Conservation (phyloP, 1,140 invertebrate species). For the Aphis craccivora region DNA sequence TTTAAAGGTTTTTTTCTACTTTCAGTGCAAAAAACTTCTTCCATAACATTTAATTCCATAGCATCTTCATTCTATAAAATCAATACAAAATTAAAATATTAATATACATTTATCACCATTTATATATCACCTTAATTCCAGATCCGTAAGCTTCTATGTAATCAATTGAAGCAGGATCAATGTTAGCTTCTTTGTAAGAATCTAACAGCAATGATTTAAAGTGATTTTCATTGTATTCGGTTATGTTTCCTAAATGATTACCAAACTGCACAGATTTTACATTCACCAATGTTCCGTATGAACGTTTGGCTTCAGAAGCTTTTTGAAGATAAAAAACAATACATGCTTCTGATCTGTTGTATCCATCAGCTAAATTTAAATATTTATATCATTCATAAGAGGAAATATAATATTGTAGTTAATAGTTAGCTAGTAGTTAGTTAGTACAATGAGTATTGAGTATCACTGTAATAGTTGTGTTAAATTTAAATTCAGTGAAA, state of each 20-base stretch:
- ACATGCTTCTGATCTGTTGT: conserved; percentile 71
- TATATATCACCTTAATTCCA: conserved; percentile 64
- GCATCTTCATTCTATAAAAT: conserved; percentile 37
- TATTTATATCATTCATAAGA: background rate
- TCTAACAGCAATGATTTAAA: conserved; percentile 49
- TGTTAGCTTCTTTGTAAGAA: conserved; percentile 62
- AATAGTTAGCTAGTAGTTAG: too few species aligned
- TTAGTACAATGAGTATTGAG: too few species aligned
- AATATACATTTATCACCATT: background rate
- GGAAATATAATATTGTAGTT: background rate
- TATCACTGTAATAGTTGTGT: too few species aligned
- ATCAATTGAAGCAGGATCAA: conserved; percentile 68
- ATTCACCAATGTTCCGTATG: conserved; percentile 70
- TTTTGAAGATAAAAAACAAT: conserved; percentile 71
- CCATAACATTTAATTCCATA: conserved; percentile 39
- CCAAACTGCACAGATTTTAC: conserved; percentile 70
- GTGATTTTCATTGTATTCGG: background rate
- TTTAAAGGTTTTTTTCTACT: conserved; percentile 68
- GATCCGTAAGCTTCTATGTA: conserved; percentile 62
- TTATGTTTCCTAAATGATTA: conserved; percentile 64
- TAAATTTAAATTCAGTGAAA: too few species aligned
- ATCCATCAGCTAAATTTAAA: conserved; percentile 69
- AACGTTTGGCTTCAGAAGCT: conserved; percentile 66
- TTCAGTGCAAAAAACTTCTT: conserved; percentile 47
- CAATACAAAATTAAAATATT: background rate